Evolutionary conservation across 2,888 invertebrate species (phyloP).

Genomic region (Parapristionchus giblindavisi): DNA sequence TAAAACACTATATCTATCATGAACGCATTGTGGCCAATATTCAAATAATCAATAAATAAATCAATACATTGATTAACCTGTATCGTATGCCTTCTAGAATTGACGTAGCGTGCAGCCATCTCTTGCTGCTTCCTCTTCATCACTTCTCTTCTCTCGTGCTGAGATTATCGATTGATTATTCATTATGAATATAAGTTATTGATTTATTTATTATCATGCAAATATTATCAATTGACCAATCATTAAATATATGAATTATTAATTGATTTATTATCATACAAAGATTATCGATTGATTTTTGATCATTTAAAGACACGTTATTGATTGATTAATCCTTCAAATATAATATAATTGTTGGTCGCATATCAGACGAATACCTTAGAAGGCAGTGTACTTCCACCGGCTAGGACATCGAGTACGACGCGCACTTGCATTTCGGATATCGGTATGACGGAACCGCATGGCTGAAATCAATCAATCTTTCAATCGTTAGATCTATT

Average conservation of each 20-base stretch:
- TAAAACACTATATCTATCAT: too few relatives aligned
- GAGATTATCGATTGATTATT: not conserved
- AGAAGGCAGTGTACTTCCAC: not conserved
- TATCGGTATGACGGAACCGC: constrained; percentile 73
- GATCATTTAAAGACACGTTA: too few relatives aligned
- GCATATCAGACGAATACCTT: not conserved
- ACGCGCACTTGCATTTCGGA: constrained; percentile 72
- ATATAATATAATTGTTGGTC: not conserved
- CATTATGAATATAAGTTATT: too few relatives aligned
- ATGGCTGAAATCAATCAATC: constrained; percentile 54
- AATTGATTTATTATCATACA: too few relatives aligned
- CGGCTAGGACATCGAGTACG: constrained; percentile 64
- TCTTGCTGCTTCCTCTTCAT: not conserved
- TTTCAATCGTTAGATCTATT: too few relatives aligned
- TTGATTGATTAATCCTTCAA: too few relatives aligned
- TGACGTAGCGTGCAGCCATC: not conserved
- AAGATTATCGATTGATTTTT: too few relatives aligned
- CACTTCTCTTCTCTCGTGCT: not conserved
- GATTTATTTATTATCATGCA: too few relatives aligned
- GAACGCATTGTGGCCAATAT: too few relatives aligned
- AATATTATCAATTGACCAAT: too few relatives aligned
- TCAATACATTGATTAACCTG: not conserved
- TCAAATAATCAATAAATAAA: not conserved
- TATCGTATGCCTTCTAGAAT: constrained; percentile 4
- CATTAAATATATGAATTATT: too few relatives aligned